Conservation (phyloP, 2,888 invertebrate species). For the Diarsia brunnea region DNA sequence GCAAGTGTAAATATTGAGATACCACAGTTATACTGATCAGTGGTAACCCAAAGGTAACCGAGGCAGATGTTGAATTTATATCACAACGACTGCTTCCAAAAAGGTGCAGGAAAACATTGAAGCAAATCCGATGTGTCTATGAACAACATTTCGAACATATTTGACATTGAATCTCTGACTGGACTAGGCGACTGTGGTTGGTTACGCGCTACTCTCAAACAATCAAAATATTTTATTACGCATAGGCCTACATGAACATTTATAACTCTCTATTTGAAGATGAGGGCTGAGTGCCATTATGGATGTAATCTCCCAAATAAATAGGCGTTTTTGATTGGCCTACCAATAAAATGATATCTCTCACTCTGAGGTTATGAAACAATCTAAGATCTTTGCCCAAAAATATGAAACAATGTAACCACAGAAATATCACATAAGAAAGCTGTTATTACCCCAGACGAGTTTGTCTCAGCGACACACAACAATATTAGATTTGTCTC, state of each 20-base stretch:
- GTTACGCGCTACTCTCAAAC: neutral
- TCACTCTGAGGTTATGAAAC: conserved; percentile 1
- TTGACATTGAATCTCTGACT: neutral
- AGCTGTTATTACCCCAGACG: conserved; percentile 25
- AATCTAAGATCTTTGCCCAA: neutral
- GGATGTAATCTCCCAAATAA: neutral
- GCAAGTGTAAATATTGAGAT: neutral
- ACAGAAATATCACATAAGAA: conserved; percentile 14
- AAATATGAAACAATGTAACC: conserved; percentile 22
- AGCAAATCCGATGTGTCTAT: neutral
- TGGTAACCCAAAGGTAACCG: neutral
- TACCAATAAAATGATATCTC: neutral
- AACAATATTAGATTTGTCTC: conserved; percentile 55
- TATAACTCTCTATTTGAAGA: neutral
- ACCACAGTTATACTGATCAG: neutral
- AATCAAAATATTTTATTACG: too few relatives aligned
- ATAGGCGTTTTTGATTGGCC: neutral
- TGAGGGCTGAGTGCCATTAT: neutral
- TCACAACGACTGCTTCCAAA: neutral
- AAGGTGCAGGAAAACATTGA: neutral
- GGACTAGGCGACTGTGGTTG: neutral
- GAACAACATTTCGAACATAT: neutral
- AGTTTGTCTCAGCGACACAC: conserved; percentile 28
- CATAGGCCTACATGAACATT: too few relatives aligned
- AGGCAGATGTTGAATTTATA: neutral